Conservation (phyloP, 2,113 vertebrate genomes). For the Daubentonia madagascariensis region DNA sequence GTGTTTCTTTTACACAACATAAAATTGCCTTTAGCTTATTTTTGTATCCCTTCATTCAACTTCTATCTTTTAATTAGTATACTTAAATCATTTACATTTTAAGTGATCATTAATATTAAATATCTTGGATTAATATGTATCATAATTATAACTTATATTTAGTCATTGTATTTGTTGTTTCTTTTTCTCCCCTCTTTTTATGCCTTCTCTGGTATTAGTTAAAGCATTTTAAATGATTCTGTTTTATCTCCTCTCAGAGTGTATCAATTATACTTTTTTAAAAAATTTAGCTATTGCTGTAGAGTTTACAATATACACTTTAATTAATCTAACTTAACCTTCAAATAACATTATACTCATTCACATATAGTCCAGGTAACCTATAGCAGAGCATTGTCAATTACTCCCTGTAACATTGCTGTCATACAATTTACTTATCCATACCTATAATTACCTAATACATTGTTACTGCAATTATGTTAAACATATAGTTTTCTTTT, state of each 20-base stretch:
- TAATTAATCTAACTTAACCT: neutral
- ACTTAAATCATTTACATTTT: neutral
- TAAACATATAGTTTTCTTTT: neutral
- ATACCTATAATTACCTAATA: neutral
- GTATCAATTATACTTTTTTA: neutral
- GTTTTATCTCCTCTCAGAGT: neutral
- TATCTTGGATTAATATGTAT: neutral
- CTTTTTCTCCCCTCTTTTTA: neutral
- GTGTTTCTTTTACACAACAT: neutral
- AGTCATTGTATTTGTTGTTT: neutral
- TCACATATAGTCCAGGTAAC: neutral
- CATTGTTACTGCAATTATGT: neutral
- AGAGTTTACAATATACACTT: neutral
- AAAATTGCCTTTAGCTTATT: neutral
- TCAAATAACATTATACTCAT: neutral
- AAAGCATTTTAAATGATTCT: neutral
- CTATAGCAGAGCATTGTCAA: neutral
- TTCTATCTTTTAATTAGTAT: neutral
- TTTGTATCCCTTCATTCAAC: neutral
- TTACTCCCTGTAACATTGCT: neutral
- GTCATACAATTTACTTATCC: neutral
- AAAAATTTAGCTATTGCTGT: neutral
- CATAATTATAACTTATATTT: neutral
- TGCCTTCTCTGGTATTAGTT: neutral
- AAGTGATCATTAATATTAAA: neutral